These are phyloP conservation scores for Caenorhabditis sp. DNA, from an alignment of 2,888 invertebrate species.

Conservation along the genomic window DNA sequence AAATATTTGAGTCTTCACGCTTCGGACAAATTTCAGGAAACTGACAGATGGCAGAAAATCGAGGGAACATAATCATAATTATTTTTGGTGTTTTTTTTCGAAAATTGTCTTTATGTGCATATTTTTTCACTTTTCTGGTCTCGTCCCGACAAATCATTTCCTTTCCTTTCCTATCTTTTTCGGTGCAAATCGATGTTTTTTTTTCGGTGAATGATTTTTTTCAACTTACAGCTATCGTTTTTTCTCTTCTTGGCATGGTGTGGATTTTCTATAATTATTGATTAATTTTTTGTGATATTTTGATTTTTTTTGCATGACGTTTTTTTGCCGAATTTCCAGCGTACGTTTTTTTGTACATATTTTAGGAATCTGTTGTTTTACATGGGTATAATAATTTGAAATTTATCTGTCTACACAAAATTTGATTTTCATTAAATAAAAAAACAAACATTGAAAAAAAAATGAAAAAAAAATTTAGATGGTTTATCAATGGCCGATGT, in stretches of 20 bases:
- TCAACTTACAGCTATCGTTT: background rate
- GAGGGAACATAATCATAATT: constrained; percentile 15
- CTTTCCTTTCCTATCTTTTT: constrained; percentile 14
- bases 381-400: too few species aligned
- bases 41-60: constrained; percentile 39
- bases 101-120: constrained; percentile 10
- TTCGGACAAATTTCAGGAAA: constrained; percentile 38
- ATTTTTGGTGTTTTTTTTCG: too few species aligned
- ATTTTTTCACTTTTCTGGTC: constrained; percentile 6
- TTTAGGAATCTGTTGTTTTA: background rate
- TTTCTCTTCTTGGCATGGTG: background rate
- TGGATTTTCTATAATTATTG: background rate
- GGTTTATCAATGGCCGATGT: constrained; percentile 83
- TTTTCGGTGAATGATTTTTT: background rate
- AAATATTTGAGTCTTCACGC: constrained; percentile 44
- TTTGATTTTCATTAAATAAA: too few species aligned
- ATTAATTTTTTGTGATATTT: background rate
- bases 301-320: background rate
- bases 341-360: background rate
- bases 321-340: too few species aligned
- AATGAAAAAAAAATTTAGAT: constrained; percentile 76
- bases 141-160: background rate
- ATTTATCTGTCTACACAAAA: too few species aligned
- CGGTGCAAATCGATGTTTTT: constrained; percentile 28
- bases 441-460: constrained; percentile 13